phyloP scores from a whole-genome alignment of 2,113 vertebrate genomes.

The Ivindomyrus marchei region DNA sequence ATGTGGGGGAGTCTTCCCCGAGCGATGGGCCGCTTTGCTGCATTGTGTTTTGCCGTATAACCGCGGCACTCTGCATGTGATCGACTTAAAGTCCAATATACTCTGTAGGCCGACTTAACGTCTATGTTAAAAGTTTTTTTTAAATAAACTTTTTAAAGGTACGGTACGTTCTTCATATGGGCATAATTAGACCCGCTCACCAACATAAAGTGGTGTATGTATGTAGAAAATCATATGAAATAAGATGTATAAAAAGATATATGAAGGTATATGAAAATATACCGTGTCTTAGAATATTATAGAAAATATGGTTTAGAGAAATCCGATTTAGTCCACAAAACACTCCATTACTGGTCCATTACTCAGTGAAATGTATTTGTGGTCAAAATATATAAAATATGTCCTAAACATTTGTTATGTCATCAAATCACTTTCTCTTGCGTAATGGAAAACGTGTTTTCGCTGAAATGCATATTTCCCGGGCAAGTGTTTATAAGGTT shows the following conservation, averaged over 20 bases:
- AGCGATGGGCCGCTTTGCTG: neutral
- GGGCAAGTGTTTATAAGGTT: neutral
- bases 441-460: neutral
- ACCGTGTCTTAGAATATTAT: neutral
- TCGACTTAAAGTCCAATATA: neutral
- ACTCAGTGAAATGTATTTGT: neutral
- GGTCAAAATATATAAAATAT: neutral
- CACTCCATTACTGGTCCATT: neutral
- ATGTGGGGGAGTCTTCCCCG: neutral
- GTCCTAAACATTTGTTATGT: neutral
- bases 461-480: neutral
- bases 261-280: neutral
- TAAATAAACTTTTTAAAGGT: neutral
- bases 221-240: neutral
- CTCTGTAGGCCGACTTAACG: neutral
- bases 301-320: neutral
- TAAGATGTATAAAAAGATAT: neutral
- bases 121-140: neutral
- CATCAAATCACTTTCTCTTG: neutral
- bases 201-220: neutral
- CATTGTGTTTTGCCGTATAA: neutral
- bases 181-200: neutral
- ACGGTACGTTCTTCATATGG: neutral
- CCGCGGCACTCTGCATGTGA: neutral
- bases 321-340: neutral